phyloP scores from a whole-genome alignment of 1,140 invertebrate genomes.

The Armadillidium nasatum region DNA sequence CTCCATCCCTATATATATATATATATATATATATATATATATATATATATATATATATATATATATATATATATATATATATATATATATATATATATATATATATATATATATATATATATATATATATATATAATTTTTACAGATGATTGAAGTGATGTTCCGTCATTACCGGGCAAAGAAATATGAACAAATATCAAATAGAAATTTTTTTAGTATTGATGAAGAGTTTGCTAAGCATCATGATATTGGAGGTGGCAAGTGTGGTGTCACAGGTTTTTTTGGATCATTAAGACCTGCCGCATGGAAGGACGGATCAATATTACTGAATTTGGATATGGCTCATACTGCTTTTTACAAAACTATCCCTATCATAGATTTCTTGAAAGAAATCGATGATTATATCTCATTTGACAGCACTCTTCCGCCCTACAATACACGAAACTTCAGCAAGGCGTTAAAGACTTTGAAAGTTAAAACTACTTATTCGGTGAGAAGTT shows the following conservation, averaged over 20 bases:
- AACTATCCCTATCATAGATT: no score
- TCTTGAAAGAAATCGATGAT: no score
- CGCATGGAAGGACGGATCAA: constrained; percentile 31
- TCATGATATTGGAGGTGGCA: constrained; percentile 30
- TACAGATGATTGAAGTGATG: constrained; percentile 3
- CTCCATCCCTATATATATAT: no score
- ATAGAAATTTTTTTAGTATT: constrained; percentile 25
- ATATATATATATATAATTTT: no score
- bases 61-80: no score
- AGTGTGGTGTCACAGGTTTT: constrained; percentile 32
- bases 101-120: no score
- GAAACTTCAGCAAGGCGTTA: no score
- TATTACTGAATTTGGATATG: constrained; percentile 34
- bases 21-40: no score
- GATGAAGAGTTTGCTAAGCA: constrained; percentile 26
- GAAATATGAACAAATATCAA: constrained; percentile 25
- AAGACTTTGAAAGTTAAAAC: background rate
- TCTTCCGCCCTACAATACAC: no score
- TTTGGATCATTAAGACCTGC: constrained; percentile 33
- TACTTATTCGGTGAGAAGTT: constrained; percentile 1
- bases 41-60: no score
- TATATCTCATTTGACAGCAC: no score
- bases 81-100: no score
- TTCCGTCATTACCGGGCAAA: background rate
- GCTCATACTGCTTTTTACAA: constrained; percentile 17